phyloP scores from a whole-genome alignment of 1,140 invertebrate species.

The Hyles vespertilio region DNA sequence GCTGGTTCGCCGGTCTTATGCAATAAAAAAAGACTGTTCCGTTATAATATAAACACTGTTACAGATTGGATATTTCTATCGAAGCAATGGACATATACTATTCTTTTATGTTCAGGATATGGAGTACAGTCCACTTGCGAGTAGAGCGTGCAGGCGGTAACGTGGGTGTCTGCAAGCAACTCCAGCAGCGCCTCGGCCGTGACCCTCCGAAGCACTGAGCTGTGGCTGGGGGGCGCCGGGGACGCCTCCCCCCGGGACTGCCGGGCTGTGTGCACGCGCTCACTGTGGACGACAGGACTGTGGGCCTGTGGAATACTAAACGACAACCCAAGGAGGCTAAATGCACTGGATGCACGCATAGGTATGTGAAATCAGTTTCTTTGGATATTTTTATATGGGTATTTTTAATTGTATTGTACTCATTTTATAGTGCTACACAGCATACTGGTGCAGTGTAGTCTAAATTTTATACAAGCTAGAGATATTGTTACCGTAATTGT shows the following conservation, averaged over 20 bases:
- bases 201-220: conserved; percentile 24
- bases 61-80: no score
- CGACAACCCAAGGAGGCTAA: conserved; percentile 74
- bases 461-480: no score
- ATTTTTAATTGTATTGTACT: no score
- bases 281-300: conserved; percentile 83
- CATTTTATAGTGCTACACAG: no score
- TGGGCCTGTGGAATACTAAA: conserved; percentile 93
- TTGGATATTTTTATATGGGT: no score
- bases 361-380: conserved; percentile 57
- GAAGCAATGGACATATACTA: background rate
- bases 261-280: conserved; percentile 88
- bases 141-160: conserved; percentile 41
- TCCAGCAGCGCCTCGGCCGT: conserved; percentile 25
- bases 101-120: conserved; percentile 34
- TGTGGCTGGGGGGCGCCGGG: conserved; percentile 55
- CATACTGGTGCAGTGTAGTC: no score
- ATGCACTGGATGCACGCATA: conserved; percentile 86
- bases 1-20: no score
- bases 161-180: conserved; percentile 34
- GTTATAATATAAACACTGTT: no score
- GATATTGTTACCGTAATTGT: no score
- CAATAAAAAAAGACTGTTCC: no score
- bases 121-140: conserved; percentile 53
- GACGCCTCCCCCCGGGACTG: conserved; percentile 73